Percentiles rank a stretch among this genome's conserved stretches.
phyloP scores from a whole-genome alignment of 2,797 vertebrate species.

The Chanos chanos region DNA sequence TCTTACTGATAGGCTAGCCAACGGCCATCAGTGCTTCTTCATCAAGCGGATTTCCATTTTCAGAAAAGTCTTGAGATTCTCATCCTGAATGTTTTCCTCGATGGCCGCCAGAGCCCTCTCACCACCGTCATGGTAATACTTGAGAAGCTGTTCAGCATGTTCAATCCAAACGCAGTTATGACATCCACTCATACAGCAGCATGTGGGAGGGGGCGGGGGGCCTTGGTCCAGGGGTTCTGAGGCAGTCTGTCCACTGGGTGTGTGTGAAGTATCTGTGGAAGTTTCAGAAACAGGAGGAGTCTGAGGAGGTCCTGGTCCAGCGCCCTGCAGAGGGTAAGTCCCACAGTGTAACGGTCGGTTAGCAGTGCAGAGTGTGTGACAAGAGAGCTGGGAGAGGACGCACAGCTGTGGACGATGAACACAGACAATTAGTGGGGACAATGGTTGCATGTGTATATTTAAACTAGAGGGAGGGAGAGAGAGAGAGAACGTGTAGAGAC shows the following conservation, averaged over 20 bases:
- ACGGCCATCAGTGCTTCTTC: conserved; percentile 53
- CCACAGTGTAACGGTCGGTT: not conserved
- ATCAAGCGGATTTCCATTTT: conserved; percentile 84
- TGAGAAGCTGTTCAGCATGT: conserved; percentile 79
- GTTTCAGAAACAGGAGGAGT: conserved; percentile 12
- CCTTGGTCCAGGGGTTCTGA: conserved; percentile 17
- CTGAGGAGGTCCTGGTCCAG: not conserved
- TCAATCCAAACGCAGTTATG: conserved; percentile 90
- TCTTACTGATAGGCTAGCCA: not conserved
- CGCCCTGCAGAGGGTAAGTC: conserved; percentile 10
- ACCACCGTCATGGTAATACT: conserved; percentile 74
- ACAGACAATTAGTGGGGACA: not conserved
- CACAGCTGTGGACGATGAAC: conserved; percentile 46
- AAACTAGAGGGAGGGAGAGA: too few species aligned
- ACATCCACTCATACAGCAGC: conserved; percentile 94
- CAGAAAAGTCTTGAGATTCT: conserved; percentile 85
- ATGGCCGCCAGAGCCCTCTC: conserved; percentile 74
- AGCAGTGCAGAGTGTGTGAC: conserved; percentile 11
- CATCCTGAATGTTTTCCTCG: conserved; percentile 79
- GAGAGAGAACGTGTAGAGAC: too few species aligned
- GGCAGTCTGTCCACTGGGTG: not conserved
- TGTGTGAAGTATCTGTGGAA: not conserved
- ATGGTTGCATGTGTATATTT: too few species aligned
- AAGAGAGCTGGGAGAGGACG: conserved; percentile 25
- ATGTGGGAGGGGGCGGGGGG: conserved; percentile 68